Evolutionary conservation across 2,113 vertebrate genomes (phyloP), one percentile per base, ranked within the genome.

Genomic region (Suncus etruscus): DNA sequence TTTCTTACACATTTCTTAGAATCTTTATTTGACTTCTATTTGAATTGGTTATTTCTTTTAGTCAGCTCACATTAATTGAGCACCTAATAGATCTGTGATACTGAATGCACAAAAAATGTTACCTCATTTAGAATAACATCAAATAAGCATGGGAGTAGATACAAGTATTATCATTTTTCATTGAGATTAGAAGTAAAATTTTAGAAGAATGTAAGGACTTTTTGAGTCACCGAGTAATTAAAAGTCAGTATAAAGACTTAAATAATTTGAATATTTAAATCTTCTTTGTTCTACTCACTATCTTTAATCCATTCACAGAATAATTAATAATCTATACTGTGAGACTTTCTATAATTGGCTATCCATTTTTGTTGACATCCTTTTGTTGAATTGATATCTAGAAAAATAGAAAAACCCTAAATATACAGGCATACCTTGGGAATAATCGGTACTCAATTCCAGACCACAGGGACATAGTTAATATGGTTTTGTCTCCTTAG

Each of bases 81-180:
- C 9, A 78, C 32, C 4, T 45, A 9, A 27, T 50, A 4, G 74
- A 58, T 75, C 4, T 66, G 25, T 58, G 45, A n/a, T 73, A 63
- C 51, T 8, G 29, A 24, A 15, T 75, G 2, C 63, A 79, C 25
- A 80, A 73, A 51, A 32, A 61, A 66, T 79, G 54, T 68, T 68
- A 48, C 50, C 31, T 86, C 25, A 58, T 61, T 86, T 80, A 79
- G 54, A 27, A 31, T 14, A 84, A 7, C 27, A 8, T n/a, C 29
- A 76, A 81, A 25, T 24, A 92, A 47, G 70, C 15, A 7, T 51
- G 3, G 58, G 2, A 7, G 58, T 93, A 78, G 20, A 51, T 83
- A 54, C 85, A 58, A n/a, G 48, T 54, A 61, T 85, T 83, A 3
- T 94, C 27, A 83, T 91, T 94, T 87, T 5, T 3, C 51, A 48